Percentiles rank a stretch among this genome's conserved stretches.
These are phyloP conservation scores for Tenualosa thibaudeaui DNA, from an alignment of 2,797 vertebrate genomes.

Conservation along the genomic window DNA sequence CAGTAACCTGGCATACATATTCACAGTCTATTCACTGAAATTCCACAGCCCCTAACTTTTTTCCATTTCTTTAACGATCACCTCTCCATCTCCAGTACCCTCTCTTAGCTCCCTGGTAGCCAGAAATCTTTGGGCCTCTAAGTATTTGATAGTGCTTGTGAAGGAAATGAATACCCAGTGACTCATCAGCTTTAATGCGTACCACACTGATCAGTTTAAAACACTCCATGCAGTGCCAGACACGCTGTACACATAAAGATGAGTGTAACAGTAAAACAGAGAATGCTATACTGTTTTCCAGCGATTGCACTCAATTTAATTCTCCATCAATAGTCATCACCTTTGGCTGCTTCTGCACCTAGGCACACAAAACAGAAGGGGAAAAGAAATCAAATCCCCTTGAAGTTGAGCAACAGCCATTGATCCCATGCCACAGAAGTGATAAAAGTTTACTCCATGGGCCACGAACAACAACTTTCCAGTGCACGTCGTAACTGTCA, in stretches of 20 bases:
- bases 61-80: not conserved
- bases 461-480: not conserved
- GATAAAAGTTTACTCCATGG: not conserved
- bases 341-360: not conserved
- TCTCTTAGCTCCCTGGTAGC: not conserved
- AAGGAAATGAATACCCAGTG: not conserved
- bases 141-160: not conserved
- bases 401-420: not conserved
- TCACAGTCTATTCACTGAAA: not conserved
- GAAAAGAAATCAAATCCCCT: not conserved
- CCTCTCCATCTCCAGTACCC: not conserved
- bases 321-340: not conserved
- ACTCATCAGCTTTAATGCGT: not conserved
- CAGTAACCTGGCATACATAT: not conserved
- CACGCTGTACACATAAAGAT: not conserved
- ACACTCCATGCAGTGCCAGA: not conserved
- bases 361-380: not conserved
- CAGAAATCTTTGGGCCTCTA: not conserved
- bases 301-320: not conserved
- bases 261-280: not conserved
- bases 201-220: not conserved
- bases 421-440: slow-evolving; percentile 4
- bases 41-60: not conserved
- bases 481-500: not conserved
- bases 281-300: not conserved